phyloP scores from a whole-genome alignment of 2,888 invertebrate genomes.

The Carabus problematicus region DNA sequence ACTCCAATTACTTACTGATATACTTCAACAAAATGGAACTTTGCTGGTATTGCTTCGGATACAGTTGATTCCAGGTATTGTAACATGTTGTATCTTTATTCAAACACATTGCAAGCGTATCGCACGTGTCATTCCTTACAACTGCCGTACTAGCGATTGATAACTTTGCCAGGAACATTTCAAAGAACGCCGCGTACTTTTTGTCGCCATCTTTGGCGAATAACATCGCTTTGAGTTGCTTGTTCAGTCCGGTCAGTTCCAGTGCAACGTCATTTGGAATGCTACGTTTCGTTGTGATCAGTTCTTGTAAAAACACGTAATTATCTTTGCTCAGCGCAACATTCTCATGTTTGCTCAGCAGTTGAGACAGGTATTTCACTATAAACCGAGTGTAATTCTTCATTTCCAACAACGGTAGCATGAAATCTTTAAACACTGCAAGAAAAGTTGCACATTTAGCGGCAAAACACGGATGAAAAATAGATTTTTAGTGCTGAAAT shows the following conservation, averaged over 20 bases:
- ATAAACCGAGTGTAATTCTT: conserved; percentile 74
- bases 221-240: conserved; percentile 50
- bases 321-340: conserved; percentile 59
- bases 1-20: conserved; percentile 64
- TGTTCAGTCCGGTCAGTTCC: conserved; percentile 63
- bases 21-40: conserved; percentile 70
- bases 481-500: too few species aligned
- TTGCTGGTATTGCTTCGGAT: conserved; percentile 70
- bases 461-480: too few species aligned
- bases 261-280: conserved; percentile 64
- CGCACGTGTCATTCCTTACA: conserved; percentile 65
- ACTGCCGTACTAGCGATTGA: conserved; percentile 62
- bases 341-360: conserved; percentile 52
- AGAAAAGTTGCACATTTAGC: too few species aligned
- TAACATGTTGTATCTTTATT: conserved; percentile 69
- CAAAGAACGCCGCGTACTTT: conserved; percentile 63
- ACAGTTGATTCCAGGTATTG: conserved; percentile 72
- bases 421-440: conserved; percentile 77
- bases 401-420: conserved; percentile 74
- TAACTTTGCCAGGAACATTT: conserved; percentile 71
- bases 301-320: conserved; percentile 67
- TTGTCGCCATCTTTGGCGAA: conserved; percentile 54
- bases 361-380: conserved; percentile 66
- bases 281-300: conserved; percentile 65
- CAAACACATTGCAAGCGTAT: conserved; percentile 68